Percentiles rank a stretch among this genome's conserved stretches.
Conservation (phyloP, 2,113 vertebrate genomes). For the Pardalotus punctatus region DNA sequence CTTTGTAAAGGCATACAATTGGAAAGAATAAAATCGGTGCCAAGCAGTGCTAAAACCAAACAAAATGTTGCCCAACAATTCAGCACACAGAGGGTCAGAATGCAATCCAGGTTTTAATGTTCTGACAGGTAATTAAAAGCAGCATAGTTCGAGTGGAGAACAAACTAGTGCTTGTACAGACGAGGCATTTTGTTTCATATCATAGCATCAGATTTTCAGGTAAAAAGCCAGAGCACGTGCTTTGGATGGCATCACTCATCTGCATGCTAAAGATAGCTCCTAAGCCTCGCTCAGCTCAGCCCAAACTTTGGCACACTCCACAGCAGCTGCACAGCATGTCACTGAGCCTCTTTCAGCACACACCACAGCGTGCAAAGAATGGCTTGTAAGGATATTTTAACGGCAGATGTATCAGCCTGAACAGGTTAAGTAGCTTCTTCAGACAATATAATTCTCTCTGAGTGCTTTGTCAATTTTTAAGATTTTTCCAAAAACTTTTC, state of each 20-base stretch:
- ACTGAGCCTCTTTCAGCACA: neutral
- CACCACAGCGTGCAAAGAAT: neutral
- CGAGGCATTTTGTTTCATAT: neutral
- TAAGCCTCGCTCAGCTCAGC: neutral
- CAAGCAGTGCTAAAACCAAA: constrained; percentile 9
- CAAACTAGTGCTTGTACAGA: neutral
- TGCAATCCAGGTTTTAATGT: neutral
- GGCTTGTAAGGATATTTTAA: neutral
- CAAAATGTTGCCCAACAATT: constrained; percentile 1
- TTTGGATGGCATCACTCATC: neutral
- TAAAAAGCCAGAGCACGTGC: neutral
- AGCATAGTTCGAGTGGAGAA: neutral
- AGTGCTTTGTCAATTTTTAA: neutral
- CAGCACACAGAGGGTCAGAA: neutral
- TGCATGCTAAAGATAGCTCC: constrained; percentile 3
- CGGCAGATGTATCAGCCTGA: neutral
- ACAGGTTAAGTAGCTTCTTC: neutral
- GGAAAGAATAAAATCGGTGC: neutral
- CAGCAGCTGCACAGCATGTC: neutral
- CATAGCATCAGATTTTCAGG: neutral
- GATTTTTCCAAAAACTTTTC: neutral
- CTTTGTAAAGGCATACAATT: neutral
- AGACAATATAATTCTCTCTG: neutral
- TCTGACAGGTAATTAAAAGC: neutral
- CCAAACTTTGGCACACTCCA: neutral